Conservation (phyloP, 2,113 vertebrate genomes). For the Prolemur simus region DNA sequence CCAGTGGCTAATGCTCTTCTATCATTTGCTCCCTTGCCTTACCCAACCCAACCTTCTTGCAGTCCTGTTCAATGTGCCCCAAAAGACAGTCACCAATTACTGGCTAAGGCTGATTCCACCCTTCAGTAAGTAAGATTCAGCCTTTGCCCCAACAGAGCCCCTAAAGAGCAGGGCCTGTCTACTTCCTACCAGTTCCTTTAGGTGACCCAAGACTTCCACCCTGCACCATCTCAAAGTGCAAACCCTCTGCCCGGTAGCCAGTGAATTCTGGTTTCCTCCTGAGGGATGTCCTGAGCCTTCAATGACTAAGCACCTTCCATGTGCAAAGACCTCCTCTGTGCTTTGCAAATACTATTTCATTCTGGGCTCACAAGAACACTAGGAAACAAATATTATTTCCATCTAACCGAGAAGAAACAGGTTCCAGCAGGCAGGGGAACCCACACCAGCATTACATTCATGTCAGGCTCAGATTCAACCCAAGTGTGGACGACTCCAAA, state of each 20-base stretch:
- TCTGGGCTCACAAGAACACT: not conserved
- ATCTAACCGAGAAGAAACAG: not conserved
- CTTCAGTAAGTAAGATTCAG: not conserved
- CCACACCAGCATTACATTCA: not conserved
- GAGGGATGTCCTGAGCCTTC: not conserved
- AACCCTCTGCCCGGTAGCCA: not conserved
- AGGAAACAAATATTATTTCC: slow-evolving; percentile 18
- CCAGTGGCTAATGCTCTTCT: not conserved
- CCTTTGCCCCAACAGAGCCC: not conserved
- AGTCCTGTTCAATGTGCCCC: not conserved
- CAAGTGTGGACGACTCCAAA: not conserved
- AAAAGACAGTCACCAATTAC: not conserved
- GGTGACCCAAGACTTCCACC: not conserved
- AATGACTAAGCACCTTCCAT: not conserved
- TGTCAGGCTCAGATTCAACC: not conserved
- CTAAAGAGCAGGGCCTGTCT: not conserved
- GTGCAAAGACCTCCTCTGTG: not conserved
- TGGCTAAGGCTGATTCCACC: not conserved
- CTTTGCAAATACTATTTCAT: not conserved
- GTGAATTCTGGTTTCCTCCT: not conserved
- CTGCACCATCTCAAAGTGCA: not conserved
- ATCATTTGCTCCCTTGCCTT: not conserved
- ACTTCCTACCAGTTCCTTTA: not conserved
- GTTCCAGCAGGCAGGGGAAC: not conserved
- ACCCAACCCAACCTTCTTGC: not conserved